Evolutionary conservation across 2,888 invertebrate genomes (phyloP), one percentile per base, ranked within the genome.

Genomic region (Phaedon cochleariae): DNA sequence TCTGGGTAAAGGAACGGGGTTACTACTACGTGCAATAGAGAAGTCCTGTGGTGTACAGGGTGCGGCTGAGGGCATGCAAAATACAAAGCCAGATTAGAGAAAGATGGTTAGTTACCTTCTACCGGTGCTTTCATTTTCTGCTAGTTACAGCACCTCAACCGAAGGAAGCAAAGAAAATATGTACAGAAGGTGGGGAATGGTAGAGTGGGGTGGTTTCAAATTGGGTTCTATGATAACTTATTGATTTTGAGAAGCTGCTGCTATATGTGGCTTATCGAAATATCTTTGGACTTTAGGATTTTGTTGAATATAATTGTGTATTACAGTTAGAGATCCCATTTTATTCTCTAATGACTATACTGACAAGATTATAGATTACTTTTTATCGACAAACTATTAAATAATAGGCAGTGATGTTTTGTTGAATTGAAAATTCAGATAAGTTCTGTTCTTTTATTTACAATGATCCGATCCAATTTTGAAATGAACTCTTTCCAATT

Each of bases 401-500:
- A n/a, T n/a, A n/a, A n/a, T n/a, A n/a, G n/a, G n/a, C n/a, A n/a
- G n/a, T n/a, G n/a, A n/a, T n/a, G n/a, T n/a, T n/a, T n/a, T n/a
- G n/a, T n/a, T n/a, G n/a, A n/a, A n/a, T n/a, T n/a, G n/a, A 59
- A 49, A 1, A 2, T 49, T 78, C 80, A 86, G 61, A 86, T 84
- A 73, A 85, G 85, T 74, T 85, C 85, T 17, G 81, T 85, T 53
- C 77, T 79, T 77, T 84, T 84, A 66, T 78, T 84, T 69, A 85
- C 84, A 58, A 86, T 80, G 64, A 87, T 85, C 20, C 82, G 82
- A 70, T 86, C 85, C 31, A 87, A 77, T 68, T 85, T 84, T 1
- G 79, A 68, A 34, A 87, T 75, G 74, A 87, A 87, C 49, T 80
- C 78, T 68, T 84, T 84, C 86, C 86, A 87, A 68, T 84, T 85